These are phyloP conservation scores for Syrphus vitripennis DNA, from an alignment of 2,888 invertebrate genomes.

Conservation along the genomic window DNA sequence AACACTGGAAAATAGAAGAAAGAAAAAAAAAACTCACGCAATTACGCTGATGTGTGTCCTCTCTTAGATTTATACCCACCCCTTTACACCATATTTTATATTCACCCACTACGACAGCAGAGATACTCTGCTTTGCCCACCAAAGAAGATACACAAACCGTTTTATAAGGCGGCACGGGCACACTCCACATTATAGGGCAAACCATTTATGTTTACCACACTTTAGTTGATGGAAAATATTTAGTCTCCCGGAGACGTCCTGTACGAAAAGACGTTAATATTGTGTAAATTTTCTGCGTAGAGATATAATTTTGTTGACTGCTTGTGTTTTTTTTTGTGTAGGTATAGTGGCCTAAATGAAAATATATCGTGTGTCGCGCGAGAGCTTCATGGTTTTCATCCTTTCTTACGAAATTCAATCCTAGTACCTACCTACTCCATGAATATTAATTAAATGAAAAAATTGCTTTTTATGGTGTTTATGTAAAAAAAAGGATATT, in stretches of 20 bases:
- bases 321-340: too few relatives aligned
- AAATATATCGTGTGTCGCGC: conserved; percentile 26
- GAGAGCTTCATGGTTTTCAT: not conserved
- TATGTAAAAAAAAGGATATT: not conserved
- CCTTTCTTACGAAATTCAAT: not conserved
- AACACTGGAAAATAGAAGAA: not conserved
- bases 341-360: not conserved
- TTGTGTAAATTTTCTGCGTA: conserved; percentile 65
- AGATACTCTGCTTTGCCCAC: not conserved
- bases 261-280: conserved; percentile 74
- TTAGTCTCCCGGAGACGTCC: conserved; percentile 76
- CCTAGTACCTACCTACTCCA: not conserved
- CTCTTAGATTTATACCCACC: not conserved
- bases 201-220: conserved; percentile 60
- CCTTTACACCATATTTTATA: too few relatives aligned
- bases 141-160: conserved; percentile 43
- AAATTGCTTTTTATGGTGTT: not conserved
- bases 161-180: conserved; percentile 21
- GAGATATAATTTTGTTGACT: too few relatives aligned
- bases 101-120: not conserved
- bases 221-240: conserved; percentile 66
- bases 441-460: conserved; percentile 1
- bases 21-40: not conserved
- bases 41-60: not conserved
- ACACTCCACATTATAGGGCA: too few relatives aligned